These are phyloP conservation scores for Phycodurus eques DNA, from an alignment of 2,113 vertebrate species.

Conservation along the genomic window DNA sequence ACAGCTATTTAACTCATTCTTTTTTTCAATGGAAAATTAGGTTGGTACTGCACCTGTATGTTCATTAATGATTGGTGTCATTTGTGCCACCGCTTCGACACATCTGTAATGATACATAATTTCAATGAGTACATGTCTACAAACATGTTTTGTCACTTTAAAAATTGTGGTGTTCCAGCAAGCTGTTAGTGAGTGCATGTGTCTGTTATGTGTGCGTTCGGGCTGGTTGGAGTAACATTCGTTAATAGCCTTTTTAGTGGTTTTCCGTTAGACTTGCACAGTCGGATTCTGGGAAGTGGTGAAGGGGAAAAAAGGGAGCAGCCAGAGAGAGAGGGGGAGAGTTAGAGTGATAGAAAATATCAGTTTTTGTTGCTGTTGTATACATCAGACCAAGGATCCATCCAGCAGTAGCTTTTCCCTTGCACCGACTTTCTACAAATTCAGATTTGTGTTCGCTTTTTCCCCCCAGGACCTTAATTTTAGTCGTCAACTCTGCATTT, in stretches of 20 bases:
- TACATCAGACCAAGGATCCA: background rate
- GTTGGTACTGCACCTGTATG: too few species aligned
- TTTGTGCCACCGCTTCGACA: too few species aligned
- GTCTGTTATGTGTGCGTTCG: background rate
- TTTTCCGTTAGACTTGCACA: slow-evolving; percentile 24
- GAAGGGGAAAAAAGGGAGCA: background rate
- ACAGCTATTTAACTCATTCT: too few species aligned
- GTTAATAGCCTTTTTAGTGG: slow-evolving; percentile 58
- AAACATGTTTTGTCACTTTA: background rate
- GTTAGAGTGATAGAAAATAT: background rate
- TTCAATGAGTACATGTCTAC: too few species aligned
- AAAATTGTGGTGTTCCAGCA: background rate
- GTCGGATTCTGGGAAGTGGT: slow-evolving; percentile 36
- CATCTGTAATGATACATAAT: too few species aligned
- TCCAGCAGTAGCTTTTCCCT: background rate
- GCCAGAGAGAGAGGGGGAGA: slow-evolving; percentile 1
- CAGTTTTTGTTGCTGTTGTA: slow-evolving; percentile 3
- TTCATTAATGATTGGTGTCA: too few species aligned
- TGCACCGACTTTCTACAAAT: slow-evolving; percentile 8
- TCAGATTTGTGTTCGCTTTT: too few species aligned
- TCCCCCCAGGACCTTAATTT: too few species aligned
- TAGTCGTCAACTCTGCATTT: too few species aligned
- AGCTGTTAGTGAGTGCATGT: background rate
- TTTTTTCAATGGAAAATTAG: too few species aligned
- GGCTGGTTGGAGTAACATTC: slow-evolving; percentile 42